Evolutionary conservation across 2,888 invertebrate species (phyloP).

Genomic region (Orthonychiurus folsomi): DNA sequence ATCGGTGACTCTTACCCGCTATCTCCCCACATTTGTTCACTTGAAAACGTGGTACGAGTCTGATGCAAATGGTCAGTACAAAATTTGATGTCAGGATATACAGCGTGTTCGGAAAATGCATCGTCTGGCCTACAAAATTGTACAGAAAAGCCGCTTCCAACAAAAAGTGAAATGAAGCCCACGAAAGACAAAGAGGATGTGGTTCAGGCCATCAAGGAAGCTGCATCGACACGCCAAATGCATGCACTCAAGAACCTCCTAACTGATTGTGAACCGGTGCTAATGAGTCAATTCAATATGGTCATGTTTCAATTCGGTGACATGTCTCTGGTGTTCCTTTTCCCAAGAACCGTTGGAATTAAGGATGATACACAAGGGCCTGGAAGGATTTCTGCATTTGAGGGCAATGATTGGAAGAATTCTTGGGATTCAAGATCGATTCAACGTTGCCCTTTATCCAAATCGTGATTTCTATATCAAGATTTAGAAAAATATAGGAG

Average conservation of each 20-base stretch:
- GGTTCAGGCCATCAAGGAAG: background rate
- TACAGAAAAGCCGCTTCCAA: background rate
- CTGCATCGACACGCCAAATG: background rate
- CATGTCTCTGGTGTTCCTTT: conserved; percentile 7
- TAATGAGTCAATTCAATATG: conserved; percentile 12
- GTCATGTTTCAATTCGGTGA: conserved; percentile 10
- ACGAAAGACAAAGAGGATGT: background rate
- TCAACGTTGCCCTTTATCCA: conserved; percentile 17
- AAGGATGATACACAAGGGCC: background rate
- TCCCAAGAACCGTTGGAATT: conserved; percentile 5
- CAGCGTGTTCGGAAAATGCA: conserved; percentile 10
- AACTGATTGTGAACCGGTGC: background rate
- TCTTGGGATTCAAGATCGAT: conserved; percentile 10
- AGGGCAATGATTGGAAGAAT: conserved; percentile 10
- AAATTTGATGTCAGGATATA: conserved; percentile 3
- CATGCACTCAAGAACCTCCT: background rate
- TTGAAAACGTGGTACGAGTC: conserved; percentile 12
- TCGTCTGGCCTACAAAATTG: background rate
- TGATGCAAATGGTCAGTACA: background rate
- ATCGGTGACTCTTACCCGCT: background rate
- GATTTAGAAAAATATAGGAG: conserved; percentile 22
- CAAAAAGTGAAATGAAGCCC: conserved; percentile 2
- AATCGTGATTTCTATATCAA: conserved; percentile 19
- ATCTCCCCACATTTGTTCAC: conserved; percentile 11
- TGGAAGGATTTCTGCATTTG: conserved; percentile 10